Evolutionary conservation across 2,888 invertebrate species (phyloP).

Genomic region (Stenolophus ochropezus): DNA sequence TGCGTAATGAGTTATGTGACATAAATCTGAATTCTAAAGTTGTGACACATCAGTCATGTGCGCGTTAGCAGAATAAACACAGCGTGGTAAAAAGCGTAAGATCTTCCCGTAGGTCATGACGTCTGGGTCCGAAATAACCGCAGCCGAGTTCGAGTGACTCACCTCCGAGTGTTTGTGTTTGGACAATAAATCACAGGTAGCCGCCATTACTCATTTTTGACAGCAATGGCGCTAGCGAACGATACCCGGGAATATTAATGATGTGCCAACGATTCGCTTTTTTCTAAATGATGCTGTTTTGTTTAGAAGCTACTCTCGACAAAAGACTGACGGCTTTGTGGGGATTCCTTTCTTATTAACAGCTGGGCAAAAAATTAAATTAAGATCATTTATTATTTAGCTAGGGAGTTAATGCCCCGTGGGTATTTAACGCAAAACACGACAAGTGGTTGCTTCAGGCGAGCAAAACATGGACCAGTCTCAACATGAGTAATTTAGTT

Average conservation of each 20-base stretch:
- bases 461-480: too few relatives aligned
- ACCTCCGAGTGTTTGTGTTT: constrained; percentile 1
- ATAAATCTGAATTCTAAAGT: background rate
- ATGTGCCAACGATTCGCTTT: constrained; percentile 33
- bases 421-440: background rate
- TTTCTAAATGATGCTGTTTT: constrained; percentile 33
- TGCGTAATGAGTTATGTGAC: too few relatives aligned
- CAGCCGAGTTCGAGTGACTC: background rate
- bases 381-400: constrained; percentile 23
- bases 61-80: background rate
- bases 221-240: constrained; percentile 10
- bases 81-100: background rate
- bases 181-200: constrained; percentile 25
- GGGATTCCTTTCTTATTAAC: constrained; percentile 4
- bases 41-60: background rate
- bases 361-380: background rate
- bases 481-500: too few relatives aligned
- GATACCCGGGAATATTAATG: constrained; percentile 24
- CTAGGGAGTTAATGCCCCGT: background rate
- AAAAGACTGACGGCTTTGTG: constrained; percentile 29
- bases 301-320: constrained; percentile 31
- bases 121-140: background rate
- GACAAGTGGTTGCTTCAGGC: background rate
- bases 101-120: constrained; percentile 13
- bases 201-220: constrained; percentile 26